phyloP scores from a whole-genome alignment of 2,888 invertebrate species.

The Blomia tropicalis region DNA sequence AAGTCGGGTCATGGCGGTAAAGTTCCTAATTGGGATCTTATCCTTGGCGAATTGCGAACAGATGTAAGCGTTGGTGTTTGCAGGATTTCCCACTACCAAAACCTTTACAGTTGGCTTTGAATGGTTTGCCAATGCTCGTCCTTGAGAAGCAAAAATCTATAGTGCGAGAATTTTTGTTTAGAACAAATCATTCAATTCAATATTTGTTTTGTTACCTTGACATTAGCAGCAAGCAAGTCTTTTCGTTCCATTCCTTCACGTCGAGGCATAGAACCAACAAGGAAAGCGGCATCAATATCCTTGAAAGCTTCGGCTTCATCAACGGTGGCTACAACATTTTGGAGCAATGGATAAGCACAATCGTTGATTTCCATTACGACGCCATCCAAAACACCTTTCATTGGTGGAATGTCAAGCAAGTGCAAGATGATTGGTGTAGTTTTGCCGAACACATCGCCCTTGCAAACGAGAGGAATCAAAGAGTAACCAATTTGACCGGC shows the following conservation, averaged over 20 bases:
- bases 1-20: constrained; percentile 90
- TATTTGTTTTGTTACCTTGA: constrained; percentile 42
- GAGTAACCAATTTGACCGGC: constrained; percentile 99
- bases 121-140: constrained; percentile 72
- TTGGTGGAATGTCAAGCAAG: constrained; percentile 81
- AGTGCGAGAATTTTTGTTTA: not conserved
- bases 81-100: constrained; percentile 95
- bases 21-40: constrained; percentile 85
- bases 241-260: constrained; percentile 97
- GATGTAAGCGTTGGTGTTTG: constrained; percentile 93
- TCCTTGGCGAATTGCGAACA: constrained; percentile 81
- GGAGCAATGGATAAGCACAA: constrained; percentile 75
- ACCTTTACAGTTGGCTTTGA: constrained; percentile 83
- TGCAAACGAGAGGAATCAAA: constrained; percentile 77
- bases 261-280: constrained; percentile 96
- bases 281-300: constrained; percentile 83
- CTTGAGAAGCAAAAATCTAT: constrained; percentile 83
- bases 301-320: constrained; percentile 83
- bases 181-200: not conserved
- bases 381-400: constrained; percentile 91
- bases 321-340: constrained; percentile 68
- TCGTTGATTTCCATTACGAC: constrained; percentile 95
- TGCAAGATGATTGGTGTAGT: constrained; percentile 72
- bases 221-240: constrained; percentile 89
- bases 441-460: constrained; percentile 95